Base-by-base conservation (phyloP, 1,140 invertebrate genomes). In the Temnothorax curvispinosus region DNA sequence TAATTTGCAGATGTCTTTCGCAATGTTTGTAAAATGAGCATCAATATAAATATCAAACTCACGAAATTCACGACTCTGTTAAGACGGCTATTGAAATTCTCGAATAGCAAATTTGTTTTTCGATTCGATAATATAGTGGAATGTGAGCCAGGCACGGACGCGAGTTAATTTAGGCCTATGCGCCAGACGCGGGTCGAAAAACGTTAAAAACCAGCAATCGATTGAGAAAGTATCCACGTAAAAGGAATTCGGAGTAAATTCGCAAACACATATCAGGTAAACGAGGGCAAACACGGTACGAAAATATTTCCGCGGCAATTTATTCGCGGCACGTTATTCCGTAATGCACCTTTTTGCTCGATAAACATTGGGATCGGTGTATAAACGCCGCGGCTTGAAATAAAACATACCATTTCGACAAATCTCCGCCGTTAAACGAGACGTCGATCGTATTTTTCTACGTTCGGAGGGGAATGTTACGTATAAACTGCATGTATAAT, bases 231-330 rank as follows among this genome's bases (percentile, higher is more conserved):
- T 67, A 9, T 11, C 38, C 87, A 67, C 60, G 58, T 85, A 77
- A 56, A 56, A 75, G 87, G 82, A 89, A 89, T 89, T 64, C 69
- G 82, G 64, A 65, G 77, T 88, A 86, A 88, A 89, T 80, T 89
- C 69, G 75, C 82, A 78, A 41, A 74, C 75, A 75, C 74, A 71
- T 72, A 74, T 67, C 87, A 38, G 82, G 81, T 88, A 89, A 89
- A 88, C 88, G 87, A 75, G 80, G 69, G 74, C 78, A 75, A 89
- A 86, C 81, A 75, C 87, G 50, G n/a, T n/a, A 27, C 56, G 58
- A 88, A 60, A 69, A 74, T 85, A 89, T 89, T 89, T 89, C 74
- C 67, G 67, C 74, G 82, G 82, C 88, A 80, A 88, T 89, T 89
- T 86, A 89, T 88, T 89, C 87, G 87, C 35, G 8, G 81, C 88